Base-by-base conservation (phyloP, 2,113 vertebrate species). In the Brachypteracias leptosomus region DNA sequence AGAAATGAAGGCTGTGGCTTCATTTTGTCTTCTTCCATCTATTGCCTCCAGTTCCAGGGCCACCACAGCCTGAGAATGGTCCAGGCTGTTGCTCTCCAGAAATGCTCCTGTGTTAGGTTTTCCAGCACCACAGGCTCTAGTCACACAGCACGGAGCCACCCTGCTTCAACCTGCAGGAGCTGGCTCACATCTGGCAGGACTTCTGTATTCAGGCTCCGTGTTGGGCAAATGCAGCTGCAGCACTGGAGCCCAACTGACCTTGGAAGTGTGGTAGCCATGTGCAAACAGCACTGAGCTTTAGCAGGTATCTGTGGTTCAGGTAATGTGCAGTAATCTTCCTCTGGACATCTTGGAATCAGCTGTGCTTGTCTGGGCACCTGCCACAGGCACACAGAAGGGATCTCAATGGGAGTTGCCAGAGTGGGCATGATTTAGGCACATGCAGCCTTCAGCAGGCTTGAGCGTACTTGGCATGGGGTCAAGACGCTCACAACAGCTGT, bases 401-500 rank as follows among this genome's bases (percentile, higher is more conserved):
- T 81, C 79, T 78, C 6, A 1, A 10, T 63, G 76, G 85, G 88
- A 90, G 44, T 42, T 96, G 88, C 66, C 42, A 47, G 80, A 46
- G 38, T 8, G 55, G 86, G 68, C 49, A 12, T 14, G 35, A 65
- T 89, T 90, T 59, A 74, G 57, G 61, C 88, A n/a, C n/a, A 36
- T 7, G 13, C 72, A 94, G 73, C 75, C 75, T 93, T 93, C 90
- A 72, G 63, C 79, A 86, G 67, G 68, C 92, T 85, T 38, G 57
- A 62, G 57, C 5, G 4, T 52, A 70, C 57, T 92, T 97, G 96
- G 92, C 90, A 76, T 2, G 4, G 38, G 75, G 85, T 84, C 92
- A 92, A 78, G 83, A 57, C 79, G 90, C 85, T 89, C 49, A 77
- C 81, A 93, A 88, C 95, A 96, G 90, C 95, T 95, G 94, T 92